Evolutionary conservation across 2,888 invertebrate species (phyloP).

Genomic region (Schrankia costaestrigalis): DNA sequence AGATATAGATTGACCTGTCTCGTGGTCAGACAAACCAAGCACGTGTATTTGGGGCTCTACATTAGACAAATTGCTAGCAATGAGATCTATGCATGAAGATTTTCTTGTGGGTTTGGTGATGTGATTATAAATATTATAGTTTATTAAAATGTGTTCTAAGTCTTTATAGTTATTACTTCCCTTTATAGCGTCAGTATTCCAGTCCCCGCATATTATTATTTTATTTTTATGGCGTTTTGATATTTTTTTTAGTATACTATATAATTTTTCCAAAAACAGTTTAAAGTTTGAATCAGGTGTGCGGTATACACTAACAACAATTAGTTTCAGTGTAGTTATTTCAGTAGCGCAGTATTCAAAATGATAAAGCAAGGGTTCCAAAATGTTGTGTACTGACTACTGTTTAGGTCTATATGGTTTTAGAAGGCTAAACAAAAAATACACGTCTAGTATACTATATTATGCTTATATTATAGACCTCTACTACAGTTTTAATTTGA

Average conservation of each 20-base stretch:
- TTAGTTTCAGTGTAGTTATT: not conserved
- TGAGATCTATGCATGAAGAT: slow-evolving; percentile 7
- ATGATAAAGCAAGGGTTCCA: not conserved
- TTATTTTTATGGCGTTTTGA: not conserved
- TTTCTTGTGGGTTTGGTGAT: too few species aligned
- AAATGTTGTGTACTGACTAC: not conserved
- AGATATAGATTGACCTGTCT: slow-evolving; percentile 6
- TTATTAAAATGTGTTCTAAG: too few species aligned
- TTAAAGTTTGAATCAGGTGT: not conserved
- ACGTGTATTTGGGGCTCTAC: slow-evolving; percentile 5
- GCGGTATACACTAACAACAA: not conserved
- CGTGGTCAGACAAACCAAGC: slow-evolving; percentile 4
- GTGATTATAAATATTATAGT: too few species aligned
- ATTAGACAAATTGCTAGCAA: slow-evolving; percentile 2
- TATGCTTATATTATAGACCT: too few species aligned
- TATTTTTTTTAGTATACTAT: too few species aligned
- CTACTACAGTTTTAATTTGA: too few species aligned
- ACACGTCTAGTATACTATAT: too few species aligned
- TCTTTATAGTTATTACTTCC: too few species aligned
- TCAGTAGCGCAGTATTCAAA: not conserved
- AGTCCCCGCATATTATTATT: slow-evolving; percentile 1
- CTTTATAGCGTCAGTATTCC: slow-evolving; percentile 5
- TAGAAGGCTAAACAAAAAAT: too few species aligned
- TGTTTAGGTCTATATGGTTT: too few species aligned
- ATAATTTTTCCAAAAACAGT: not conserved